phyloP scores from a whole-genome alignment of 1,140 invertebrate species.

The Conopomorpha cramerella region DNA sequence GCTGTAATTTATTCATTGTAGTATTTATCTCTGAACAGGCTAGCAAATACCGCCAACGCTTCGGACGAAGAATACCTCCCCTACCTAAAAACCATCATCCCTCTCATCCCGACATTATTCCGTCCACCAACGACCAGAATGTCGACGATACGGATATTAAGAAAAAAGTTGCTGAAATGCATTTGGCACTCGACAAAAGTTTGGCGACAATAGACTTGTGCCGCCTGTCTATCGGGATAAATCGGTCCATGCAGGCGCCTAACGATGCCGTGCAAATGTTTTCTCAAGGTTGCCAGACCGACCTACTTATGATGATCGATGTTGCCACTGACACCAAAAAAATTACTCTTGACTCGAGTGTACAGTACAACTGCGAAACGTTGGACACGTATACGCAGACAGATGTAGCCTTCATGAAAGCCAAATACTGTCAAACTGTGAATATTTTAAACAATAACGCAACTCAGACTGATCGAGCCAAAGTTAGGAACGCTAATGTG shows the following conservation, averaged over 20 bases:
- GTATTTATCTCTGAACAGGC: no score
- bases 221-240: slow-evolving; percentile 36
- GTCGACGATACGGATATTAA: slow-evolving; percentile 25
- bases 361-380: slow-evolving; percentile 26
- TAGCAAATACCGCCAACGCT: slow-evolving; percentile 46
- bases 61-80: slow-evolving; percentile 35
- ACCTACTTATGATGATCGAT: slow-evolving; percentile 39
- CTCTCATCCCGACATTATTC: slow-evolving; percentile 23
- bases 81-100: slow-evolving; percentile 20
- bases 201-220: slow-evolving; percentile 36
- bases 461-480: slow-evolving; percentile 33
- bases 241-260: slow-evolving; percentile 33
- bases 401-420: slow-evolving; percentile 29
- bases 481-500: slow-evolving; percentile 17
- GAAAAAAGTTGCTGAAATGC: slow-evolving; percentile 41
- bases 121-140: slow-evolving; percentile 20
- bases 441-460: slow-evolving; percentile 14
- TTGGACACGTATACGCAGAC: slow-evolving; percentile 44
- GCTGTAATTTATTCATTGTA: no score
- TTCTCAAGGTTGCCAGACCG: slow-evolving; percentile 46
- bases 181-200: slow-evolving; percentile 37
- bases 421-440: slow-evolving; percentile 35
- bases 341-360: slow-evolving; percentile 32
- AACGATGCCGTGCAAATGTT: slow-evolving; percentile 27
- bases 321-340: slow-evolving; percentile 37